A percentile compares a stretch with the other conserved stretches of the same genome.
phyloP scores from a whole-genome alignment of 2,888 invertebrate genomes.

The Hirudinaria manillensis region DNA sequence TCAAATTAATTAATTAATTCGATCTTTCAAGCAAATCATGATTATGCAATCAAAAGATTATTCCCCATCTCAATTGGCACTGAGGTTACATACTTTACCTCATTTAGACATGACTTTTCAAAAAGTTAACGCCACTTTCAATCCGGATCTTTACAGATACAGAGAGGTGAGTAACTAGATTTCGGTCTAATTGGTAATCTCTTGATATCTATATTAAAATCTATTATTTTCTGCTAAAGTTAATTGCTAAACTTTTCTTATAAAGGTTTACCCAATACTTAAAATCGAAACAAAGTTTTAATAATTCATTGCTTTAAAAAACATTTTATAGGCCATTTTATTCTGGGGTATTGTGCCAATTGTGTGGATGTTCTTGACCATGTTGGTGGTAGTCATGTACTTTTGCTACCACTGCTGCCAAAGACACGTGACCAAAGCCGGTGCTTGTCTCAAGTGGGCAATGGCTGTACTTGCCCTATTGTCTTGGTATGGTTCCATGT shows the following conservation, averaged over 20 bases:
- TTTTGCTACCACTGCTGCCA: conserved; percentile 91
- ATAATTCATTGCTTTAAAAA: background rate
- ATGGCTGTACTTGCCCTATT: conserved; percentile 65
- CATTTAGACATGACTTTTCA: conserved; percentile 86
- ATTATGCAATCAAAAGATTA: conserved; percentile 28
- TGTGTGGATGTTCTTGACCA: conserved; percentile 80
- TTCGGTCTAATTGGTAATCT: too few relatives aligned
- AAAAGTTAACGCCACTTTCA: conserved; percentile 82
- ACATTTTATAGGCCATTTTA: conserved; percentile 70
- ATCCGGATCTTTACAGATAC: conserved; percentile 80
- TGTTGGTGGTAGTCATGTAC: conserved; percentile 81
- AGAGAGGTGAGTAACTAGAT: conserved; percentile 66
- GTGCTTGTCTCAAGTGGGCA: conserved; percentile 69
- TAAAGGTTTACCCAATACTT: background rate
- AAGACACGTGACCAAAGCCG: conserved; percentile 66
- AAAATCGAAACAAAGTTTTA: background rate
- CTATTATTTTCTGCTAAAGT: background rate
- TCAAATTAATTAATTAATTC: too few relatives aligned
- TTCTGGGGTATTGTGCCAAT: conserved; percentile 90
- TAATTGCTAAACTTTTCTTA: background rate
- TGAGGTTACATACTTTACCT: conserved; percentile 79
- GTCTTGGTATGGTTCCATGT: conserved; percentile 61
- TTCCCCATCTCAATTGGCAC: conserved; percentile 60
- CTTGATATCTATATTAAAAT: background rate
- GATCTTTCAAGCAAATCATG: background rate